Base-by-base conservation (phyloP, 2,797 vertebrate genomes). In the Cygnus olor region DNA sequence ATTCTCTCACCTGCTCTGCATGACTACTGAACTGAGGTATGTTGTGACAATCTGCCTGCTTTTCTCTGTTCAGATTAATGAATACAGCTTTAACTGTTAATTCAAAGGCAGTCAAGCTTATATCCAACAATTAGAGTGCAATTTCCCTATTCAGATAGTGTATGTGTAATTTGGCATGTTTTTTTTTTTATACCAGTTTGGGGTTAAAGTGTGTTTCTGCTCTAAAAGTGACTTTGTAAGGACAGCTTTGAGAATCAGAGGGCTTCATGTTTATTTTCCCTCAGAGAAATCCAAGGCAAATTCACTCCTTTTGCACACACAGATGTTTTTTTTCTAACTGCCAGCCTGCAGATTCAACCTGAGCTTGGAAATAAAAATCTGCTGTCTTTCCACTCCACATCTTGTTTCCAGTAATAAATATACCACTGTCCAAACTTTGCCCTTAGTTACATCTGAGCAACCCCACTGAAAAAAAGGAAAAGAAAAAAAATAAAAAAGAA, bases 51-150 rank as follows among this genome's bases (percentile, higher is more conserved):
- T 85, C 88, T 95, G 97, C 95, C 95, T 10, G 47, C 89, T 98
- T 96, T 96, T 95, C 94, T 95, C 93, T 95, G 88, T 84, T 97
- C 97, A 97, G 96, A 97, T 98, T 98, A 98, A 98, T 98, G 97
- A 98, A 98, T 96, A 96, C 94, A 97, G 93, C 89, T 97, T 97
- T 95, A 97, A 97, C 97, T 97, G 97, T 97, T 98, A 98, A 98
- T 97, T 98, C 98, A 97, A 96, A 98, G 90, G 97, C 97, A 98
- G 95, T 97, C 97, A 97, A 97, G 97, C 98, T 98, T 97, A 97
- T 84, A 97, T 93, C 93, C 96, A 98, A 97, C 97, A 98, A 98
- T 98, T 98, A 98, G 93, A 97, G 91, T 88, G 94, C 95, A 97
- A 92, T 97, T 96, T 97, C 93, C 80, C 93, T 92, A 96, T 97